Base-by-base conservation (phyloP, 2,113 vertebrate species). In the Hemibates koningsi region DNA sequence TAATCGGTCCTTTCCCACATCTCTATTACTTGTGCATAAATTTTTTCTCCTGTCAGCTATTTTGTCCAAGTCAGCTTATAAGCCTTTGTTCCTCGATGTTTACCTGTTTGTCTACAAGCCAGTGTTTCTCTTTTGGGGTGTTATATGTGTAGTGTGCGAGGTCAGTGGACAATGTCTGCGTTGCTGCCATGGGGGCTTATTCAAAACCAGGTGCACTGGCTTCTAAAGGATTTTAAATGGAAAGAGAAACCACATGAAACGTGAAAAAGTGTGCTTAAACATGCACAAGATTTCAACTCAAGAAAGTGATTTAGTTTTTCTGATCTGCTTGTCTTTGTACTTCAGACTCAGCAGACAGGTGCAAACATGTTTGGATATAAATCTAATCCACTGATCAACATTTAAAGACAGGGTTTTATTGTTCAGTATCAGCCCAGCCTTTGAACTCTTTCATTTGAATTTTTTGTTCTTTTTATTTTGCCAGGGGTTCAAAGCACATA, bases 201-300 rank as follows among this genome's bases (percentile, higher is more conserved):
- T 94, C 88, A 94, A 85, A 93, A 91, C 94, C 94, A 95, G 95
- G 94, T 96, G 94, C 90, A 82, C 81, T 78, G 80, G 81, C 92
- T 94, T 95, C 91, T 93, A 90, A 95, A 92, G 92, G 89, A 84
- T 87, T 85, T 88, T 95, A 96, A 95, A 95, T 93, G 95, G 90
- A 90, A 89, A 87, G 88, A 50, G 79, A 90, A 92, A 93, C 94
- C 94, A 95, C 94, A 96, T 95, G 94, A 95, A 88, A 93, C 86
- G 53, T 92, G 89, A 93, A 91, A 89, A 91, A 71, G 38, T 14
- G 56, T 76, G 43, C 79, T 56, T 63, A 63, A 73, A 61, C 54
- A 78, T 71, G 83, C 85, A 89, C 63, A 82, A 61, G 32, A 79
- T 16, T 53, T 83, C 80, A 76, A 91, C 84, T 90, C 52, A 90